These are phyloP conservation scores for Botia kubotai DNA, from an alignment of 2,797 vertebrate species.

Conservation along the genomic window DNA sequence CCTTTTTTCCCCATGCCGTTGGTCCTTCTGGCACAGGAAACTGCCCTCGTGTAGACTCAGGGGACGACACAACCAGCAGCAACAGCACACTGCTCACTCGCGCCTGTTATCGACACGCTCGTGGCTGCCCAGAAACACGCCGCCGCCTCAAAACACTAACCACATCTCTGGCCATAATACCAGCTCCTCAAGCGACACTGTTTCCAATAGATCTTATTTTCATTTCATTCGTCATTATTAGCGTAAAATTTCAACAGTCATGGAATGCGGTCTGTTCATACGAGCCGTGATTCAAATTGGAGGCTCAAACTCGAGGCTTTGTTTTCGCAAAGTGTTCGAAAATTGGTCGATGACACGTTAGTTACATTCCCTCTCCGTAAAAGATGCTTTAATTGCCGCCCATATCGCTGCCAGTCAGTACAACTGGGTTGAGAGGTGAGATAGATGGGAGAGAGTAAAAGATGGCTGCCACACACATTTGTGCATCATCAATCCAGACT, in stretches of 20 bases:
- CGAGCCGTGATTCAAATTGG: conserved; percentile 3
- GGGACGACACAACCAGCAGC: background rate
- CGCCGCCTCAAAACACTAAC: background rate
- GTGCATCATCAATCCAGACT: conserved; percentile 69
- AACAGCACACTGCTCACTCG: background rate
- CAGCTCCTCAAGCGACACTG: background rate
- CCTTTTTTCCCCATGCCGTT: conserved; percentile 66
- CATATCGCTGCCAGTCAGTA: conserved; percentile 49
- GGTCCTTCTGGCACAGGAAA: background rate
- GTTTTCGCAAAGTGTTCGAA: conserved; percentile 20
- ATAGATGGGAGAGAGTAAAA: conserved; percentile 48
- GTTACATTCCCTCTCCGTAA: conserved; percentile 12
- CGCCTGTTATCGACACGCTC: conserved; percentile 12
- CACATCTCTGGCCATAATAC: conserved; percentile 4
- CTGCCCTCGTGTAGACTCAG: conserved; percentile 8
- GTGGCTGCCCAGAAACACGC: conserved; percentile 2
- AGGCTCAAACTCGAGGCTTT: background rate
- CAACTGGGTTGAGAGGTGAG: conserved; percentile 44
- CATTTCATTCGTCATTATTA: conserved; percentile 22
- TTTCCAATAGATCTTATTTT: conserved; percentile 17
- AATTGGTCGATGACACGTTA: conserved; percentile 6
- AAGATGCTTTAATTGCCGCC: conserved; percentile 59
- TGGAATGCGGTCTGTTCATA: background rate
- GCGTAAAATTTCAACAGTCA: background rate
- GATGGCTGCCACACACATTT: conserved; percentile 63